Evolutionary conservation across 2,888 invertebrate genomes (phyloP).

Genomic region (Andrena chrysosceles): DNA sequence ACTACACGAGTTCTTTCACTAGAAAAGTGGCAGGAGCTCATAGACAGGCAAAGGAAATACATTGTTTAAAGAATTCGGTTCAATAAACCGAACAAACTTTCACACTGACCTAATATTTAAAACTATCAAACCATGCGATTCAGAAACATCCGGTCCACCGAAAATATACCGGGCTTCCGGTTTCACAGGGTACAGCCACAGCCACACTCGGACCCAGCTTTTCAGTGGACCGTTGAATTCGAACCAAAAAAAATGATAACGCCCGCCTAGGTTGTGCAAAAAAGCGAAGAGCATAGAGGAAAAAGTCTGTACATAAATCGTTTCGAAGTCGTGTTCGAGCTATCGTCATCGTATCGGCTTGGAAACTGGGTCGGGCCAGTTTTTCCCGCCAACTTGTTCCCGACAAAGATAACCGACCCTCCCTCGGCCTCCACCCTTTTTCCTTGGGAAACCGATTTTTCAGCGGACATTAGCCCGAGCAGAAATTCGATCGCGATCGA

Average conservation of each 20-base stretch:
- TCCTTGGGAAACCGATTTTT: conserved; percentile 2
- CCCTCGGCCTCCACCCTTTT: neutral
- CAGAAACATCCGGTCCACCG: too few relatives aligned
- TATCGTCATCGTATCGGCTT: conserved; percentile 51
- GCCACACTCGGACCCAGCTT: neutral
- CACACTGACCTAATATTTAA: too few relatives aligned
- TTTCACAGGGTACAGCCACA: neutral
- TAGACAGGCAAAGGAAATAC: too few relatives aligned
- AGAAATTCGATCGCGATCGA: conserved; percentile 20
- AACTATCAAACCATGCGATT: too few relatives aligned
- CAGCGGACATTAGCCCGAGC: neutral
- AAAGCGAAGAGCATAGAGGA: conserved; percentile 1
- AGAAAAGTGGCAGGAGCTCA: too few relatives aligned
- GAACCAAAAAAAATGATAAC: conserved; percentile 6
- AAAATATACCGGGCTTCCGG: too few relatives aligned
- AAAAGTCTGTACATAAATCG: conserved; percentile 61
- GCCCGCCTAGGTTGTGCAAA: neutral
- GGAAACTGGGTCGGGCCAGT: conserved; percentile 47
- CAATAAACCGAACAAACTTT: too few relatives aligned
- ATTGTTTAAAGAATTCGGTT: too few relatives aligned
- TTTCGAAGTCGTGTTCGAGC: conserved; percentile 29
- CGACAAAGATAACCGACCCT: conserved; percentile 43
- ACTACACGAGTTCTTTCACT: too few relatives aligned
- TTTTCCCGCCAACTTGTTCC: conserved; percentile 57
- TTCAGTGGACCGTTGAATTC: neutral